phyloP scores from a whole-genome alignment of 2,888 invertebrate species.

The Scaptomyza parva region DNA sequence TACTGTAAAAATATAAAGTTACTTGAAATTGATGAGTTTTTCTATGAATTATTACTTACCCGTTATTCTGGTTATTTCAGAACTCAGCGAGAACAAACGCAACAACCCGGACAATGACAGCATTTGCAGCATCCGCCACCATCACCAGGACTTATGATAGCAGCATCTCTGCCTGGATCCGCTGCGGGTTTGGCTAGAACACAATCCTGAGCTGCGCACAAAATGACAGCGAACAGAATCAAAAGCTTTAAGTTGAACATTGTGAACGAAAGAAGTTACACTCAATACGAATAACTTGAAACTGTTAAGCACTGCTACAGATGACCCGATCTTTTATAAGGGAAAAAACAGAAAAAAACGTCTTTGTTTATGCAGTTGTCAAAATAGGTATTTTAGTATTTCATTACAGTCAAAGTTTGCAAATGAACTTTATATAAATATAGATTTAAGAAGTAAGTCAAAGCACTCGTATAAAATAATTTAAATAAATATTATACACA shows the following conservation, averaged over 20 bases:
- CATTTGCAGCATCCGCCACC: constrained; percentile 10
- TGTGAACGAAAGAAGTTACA: not conserved
- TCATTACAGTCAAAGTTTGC: not conserved
- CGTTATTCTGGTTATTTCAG: not conserved
- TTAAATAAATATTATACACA: no score
- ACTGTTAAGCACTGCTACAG: constrained; percentile 11
- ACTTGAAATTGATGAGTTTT: not conserved
- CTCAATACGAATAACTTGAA: not conserved
- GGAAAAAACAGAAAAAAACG: rapidly evolving
- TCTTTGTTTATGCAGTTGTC: constrained; percentile 58
- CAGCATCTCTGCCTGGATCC: not conserved
- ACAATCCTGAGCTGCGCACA: constrained; percentile 40
- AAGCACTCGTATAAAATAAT: not conserved
- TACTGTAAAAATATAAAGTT: constrained; percentile 10
- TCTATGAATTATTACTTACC: not conserved
- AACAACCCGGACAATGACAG: not conserved
- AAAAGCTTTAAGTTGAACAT: constrained; percentile 59
- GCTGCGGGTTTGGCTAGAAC: constrained; percentile 4
- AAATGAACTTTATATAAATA: not conserved
- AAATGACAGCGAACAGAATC: constrained; percentile 43
- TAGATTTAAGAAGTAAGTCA: not conserved
- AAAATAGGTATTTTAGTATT: constrained; percentile 3
- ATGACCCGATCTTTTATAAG: constrained; percentile 40
- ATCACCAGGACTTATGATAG: rapidly evolving
- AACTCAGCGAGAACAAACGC: constrained; percentile 3